Evolutionary conservation across 2,888 invertebrate species (phyloP), one percentile per base, ranked within the genome.

Genomic region (Machimus rusticus): DNA sequence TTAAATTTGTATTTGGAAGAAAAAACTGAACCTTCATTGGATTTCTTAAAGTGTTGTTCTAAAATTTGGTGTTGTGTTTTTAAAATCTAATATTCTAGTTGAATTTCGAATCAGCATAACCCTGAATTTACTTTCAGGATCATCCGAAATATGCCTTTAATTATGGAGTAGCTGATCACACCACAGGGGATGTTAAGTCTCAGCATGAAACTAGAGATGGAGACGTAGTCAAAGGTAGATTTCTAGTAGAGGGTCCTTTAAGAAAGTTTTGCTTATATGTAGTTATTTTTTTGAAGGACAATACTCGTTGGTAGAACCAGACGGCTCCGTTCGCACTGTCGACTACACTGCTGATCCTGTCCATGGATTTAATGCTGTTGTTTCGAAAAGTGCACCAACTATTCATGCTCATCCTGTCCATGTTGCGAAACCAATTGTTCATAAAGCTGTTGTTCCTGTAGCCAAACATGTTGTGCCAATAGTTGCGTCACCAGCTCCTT

Each of bases 161-260:
- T 90, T 95, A 95, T 89, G 95, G 95, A 28, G 95, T 95, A 76
- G 94, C 95, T 19, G 95, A 95, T 91, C 95, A 94, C 89, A 91
- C 91, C 87, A 93, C 93, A 0, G 93, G 93, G 1, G 95, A 95
- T 90, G 94, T 95, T 0, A 95, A 95, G 89, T 95, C 95, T 23
- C 95, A 95, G 89, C 95, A 95, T 88, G 95, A 95, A 90, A 94
- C 94, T 0, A 93, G 95, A 88, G 94, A 95, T 88, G 95, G 95
- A 0, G 95, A 95, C 91, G 94, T 95, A 43, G 95, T 95, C 1
- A 95, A 95, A 93, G 95, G 95, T 95, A 90, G 19, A 23, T 81
- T 51, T 81, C 55, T 57, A 5, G 12, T 39, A 23, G 23, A 31
- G 28, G 81, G n/a, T n/a, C 16, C 23, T 23, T 81, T n/a, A 57